phyloP scores from a whole-genome alignment of 1,140 invertebrate genomes.

The Mactra quadrangularis region DNA sequence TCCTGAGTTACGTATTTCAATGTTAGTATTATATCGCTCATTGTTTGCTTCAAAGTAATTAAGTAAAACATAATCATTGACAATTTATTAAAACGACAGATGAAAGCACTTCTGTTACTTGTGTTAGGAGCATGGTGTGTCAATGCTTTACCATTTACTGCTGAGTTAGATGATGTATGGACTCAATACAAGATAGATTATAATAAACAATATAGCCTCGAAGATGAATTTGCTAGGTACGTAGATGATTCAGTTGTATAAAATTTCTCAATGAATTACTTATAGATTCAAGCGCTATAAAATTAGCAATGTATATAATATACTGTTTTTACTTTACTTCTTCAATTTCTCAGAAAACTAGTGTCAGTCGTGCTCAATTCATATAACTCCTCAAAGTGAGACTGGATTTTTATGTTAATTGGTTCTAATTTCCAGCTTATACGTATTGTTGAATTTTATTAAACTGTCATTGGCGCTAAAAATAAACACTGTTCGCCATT shows the following conservation, averaged over 20 bases:
- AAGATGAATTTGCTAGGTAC: slow-evolving; percentile 45
- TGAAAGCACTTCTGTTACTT: too few species aligned
- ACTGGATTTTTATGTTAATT: too few species aligned
- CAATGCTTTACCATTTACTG: slow-evolving; percentile 11
- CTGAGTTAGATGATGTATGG: slow-evolving; percentile 59
- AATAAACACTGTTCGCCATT: too few species aligned
- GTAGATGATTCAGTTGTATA: neutral
- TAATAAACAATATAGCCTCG: slow-evolving; percentile 52
- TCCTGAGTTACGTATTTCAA: too few species aligned
- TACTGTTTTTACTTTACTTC: neutral
- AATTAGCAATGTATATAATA: neutral
- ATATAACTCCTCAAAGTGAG: too few species aligned
- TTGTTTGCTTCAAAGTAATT: too few species aligned
- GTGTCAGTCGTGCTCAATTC: neutral
- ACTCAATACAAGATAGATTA: slow-evolving; percentile 48
- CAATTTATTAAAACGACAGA: too few species aligned
- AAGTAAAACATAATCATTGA: too few species aligned
- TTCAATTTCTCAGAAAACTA: neutral
- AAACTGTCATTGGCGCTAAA: too few species aligned
- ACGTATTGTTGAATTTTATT: too few species aligned
- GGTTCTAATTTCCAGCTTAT: too few species aligned
- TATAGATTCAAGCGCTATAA: neutral
- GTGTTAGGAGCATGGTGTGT: neutral
- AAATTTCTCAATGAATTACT: neutral
- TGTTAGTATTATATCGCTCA: too few species aligned